Conservation (phyloP, 2,113 vertebrate species). For the Dromiciops gliroides region DNA sequence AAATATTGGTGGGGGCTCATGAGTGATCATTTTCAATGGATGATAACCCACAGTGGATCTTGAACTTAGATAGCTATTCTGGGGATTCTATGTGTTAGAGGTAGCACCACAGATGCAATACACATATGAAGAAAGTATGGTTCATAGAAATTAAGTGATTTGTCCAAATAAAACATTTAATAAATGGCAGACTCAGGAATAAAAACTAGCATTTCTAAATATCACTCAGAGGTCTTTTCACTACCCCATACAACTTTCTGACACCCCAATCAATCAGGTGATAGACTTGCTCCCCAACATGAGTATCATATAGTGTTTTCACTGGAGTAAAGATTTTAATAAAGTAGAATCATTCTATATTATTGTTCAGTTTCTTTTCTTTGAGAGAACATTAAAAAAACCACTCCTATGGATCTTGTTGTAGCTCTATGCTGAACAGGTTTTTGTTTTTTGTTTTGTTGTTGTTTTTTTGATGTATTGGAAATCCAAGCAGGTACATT, state of each 20-base stretch:
- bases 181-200: background rate
- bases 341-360: slow-evolving; percentile 2
- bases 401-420: background rate
- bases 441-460: too few relatives aligned
- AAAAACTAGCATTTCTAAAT: background rate
- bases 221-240: background rate
- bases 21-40: background rate
- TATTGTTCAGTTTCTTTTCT: slow-evolving; percentile 35
- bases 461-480: slow-evolving; percentile 46
- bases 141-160: background rate
- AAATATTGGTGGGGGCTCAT: background rate
- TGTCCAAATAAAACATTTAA: background rate
- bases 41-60: background rate
- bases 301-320: slow-evolving; percentile 38
- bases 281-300: slow-evolving; percentile 33
- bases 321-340: slow-evolving; percentile 40
- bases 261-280: background rate
- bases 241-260: background rate
- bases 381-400: slow-evolving; percentile 14
- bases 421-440: slow-evolving; percentile 31
- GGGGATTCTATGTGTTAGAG: background rate
- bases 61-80: background rate
- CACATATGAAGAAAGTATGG: background rate
- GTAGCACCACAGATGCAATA: background rate
- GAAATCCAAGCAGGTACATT: slow-evolving; percentile 44